phyloP scores from a whole-genome alignment of 2,888 invertebrate species.

The Xylocampa areola region DNA sequence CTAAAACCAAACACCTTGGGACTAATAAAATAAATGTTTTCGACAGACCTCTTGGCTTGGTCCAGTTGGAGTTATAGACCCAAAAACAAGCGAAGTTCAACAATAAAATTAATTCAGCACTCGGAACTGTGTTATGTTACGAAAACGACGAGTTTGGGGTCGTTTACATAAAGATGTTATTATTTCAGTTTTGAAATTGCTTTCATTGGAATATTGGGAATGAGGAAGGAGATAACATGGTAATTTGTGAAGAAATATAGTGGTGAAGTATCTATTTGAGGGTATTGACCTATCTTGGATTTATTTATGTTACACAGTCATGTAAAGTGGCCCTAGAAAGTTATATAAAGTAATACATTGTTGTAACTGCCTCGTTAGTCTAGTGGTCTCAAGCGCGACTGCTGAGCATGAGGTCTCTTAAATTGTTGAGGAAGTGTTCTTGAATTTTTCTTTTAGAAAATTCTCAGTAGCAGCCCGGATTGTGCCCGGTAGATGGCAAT shows the following conservation, averaged over 20 bases:
- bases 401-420: too few species aligned
- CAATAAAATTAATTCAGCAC: constrained; percentile 66
- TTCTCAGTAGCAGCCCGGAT: too few species aligned
- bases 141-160: constrained; percentile 31
- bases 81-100: constrained; percentile 60
- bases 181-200: constrained; percentile 37
- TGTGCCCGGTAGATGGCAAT: too few species aligned
- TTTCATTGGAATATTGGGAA: constrained; percentile 37
- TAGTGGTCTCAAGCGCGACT: too few species aligned
- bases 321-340: too few species aligned
- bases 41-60: constrained; percentile 42
- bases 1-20: constrained; percentile 34
- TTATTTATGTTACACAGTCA: too few species aligned
- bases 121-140: constrained; percentile 35
- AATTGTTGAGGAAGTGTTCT: too few species aligned
- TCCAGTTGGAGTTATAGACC: constrained; percentile 49
- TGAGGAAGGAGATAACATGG: constrained; percentile 20
- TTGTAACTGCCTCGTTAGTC: too few species aligned
- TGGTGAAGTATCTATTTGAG: constrained; percentile 16
- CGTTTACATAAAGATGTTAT: constrained; percentile 53
- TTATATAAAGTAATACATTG: too few species aligned
- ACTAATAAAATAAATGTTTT: constrained; percentile 47
- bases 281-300: constrained; percentile 10
- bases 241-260: constrained; percentile 40
- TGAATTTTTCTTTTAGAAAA: too few species aligned